Conservation (phyloP, 1,140 invertebrate species). For the Idris sp. region DNA sequence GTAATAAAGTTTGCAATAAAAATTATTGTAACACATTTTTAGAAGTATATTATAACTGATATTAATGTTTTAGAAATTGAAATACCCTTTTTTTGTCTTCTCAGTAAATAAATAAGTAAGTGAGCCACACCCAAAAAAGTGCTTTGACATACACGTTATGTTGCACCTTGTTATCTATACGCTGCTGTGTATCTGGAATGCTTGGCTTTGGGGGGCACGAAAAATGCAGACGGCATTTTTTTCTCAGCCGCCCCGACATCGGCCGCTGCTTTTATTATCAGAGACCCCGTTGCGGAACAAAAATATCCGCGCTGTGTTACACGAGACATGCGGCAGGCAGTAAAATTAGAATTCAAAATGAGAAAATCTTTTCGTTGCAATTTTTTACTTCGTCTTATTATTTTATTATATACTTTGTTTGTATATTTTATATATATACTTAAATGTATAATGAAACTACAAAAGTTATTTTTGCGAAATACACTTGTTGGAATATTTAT, state of each 20-base stretch:
- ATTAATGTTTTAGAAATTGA: constrained; percentile 42
- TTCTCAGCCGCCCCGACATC: neutral
- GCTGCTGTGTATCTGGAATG: constrained; percentile 7
- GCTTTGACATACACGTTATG: constrained; percentile 34
- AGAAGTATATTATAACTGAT: no score
- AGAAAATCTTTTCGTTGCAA: neutral
- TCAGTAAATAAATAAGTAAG: constrained; percentile 7
- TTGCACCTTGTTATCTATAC: constrained; percentile 30
- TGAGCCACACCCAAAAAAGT: constrained; percentile 43
- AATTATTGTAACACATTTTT: no score
- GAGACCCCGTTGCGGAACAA: neutral
- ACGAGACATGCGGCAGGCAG: constrained; percentile 3
- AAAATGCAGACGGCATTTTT: constrained; percentile 16
- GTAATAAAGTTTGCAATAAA: no score
- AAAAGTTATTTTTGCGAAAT: no score
- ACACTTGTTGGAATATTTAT: no score
- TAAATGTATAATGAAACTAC: no score
- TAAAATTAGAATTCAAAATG: constrained; percentile 14
- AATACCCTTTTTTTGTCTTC: constrained; percentile 24
- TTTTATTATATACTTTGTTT: neutral
- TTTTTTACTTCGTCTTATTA: neutral
- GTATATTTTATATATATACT: no score
- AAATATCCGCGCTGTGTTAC: constrained; percentile 6
- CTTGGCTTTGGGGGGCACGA: neutral
- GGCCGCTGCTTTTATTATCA: constrained; percentile 7